These are phyloP conservation scores for Pseudorasbora parva DNA, from an alignment of 2,113 vertebrate species.

Conservation along the genomic window DNA sequence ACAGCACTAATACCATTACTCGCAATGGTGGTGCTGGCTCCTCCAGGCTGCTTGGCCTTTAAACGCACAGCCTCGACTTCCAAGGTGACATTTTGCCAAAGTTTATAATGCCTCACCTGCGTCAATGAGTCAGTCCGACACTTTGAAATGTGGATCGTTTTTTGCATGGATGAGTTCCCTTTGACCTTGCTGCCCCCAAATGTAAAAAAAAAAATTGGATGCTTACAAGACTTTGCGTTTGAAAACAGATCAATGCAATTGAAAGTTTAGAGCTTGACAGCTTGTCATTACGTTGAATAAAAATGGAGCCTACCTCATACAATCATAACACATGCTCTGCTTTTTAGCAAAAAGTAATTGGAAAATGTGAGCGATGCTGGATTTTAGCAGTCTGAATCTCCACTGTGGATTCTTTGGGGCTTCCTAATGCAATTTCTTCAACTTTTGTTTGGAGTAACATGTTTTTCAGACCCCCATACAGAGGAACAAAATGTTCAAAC, in stretches of 20 bases:
- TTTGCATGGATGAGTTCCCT: slow-evolving; percentile 48
- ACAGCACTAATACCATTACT: slow-evolving; percentile 48
- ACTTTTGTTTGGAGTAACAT: slow-evolving; percentile 41
- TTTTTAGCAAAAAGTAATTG: slow-evolving; percentile 24
- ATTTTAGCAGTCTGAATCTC: slow-evolving; percentile 32
- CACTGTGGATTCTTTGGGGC: slow-evolving; percentile 30
- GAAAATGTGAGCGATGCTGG: slow-evolving; percentile 56
- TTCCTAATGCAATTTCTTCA: slow-evolving; percentile 30
- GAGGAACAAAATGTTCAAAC: slow-evolving; percentile 35
- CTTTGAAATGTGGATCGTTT: slow-evolving; percentile 27
- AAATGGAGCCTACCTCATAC: slow-evolving; percentile 55
- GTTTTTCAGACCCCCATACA: slow-evolving; percentile 9
- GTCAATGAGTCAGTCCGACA: neutral
- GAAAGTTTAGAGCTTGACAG: slow-evolving; percentile 57
- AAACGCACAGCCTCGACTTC: slow-evolving; percentile 23
- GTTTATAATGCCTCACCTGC: slow-evolving; percentile 28
- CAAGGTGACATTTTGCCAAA: slow-evolving; percentile 46
- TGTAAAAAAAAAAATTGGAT: neutral
- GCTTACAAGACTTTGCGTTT: neutral
- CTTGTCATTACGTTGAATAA: slow-evolving; percentile 51
- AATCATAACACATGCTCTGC: slow-evolving; percentile 49
- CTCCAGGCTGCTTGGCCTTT: slow-evolving; percentile 36
- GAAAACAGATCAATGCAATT: slow-evolving; percentile 46
- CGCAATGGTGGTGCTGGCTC: slow-evolving; percentile 17
- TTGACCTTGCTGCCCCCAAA: slow-evolving; percentile 16